Evolutionary conservation across 2,888 invertebrate species (phyloP).

Genomic region (Meiosimyza decipiens): DNA sequence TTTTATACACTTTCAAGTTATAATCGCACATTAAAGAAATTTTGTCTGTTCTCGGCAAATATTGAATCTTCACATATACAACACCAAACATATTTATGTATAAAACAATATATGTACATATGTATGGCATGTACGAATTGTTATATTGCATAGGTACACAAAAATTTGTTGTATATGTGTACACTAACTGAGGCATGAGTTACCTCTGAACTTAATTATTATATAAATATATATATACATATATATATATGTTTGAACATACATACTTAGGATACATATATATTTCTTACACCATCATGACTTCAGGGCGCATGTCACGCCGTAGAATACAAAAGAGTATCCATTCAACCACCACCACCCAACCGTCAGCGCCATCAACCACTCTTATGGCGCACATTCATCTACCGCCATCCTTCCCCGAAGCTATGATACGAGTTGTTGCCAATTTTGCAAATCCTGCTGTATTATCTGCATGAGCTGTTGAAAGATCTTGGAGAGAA

Average conservation of each 20-base stretch:
- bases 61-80: no score
- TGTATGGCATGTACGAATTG: no score
- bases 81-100: no score
- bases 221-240: constrained; percentile 28
- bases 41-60: no score
- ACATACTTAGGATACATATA: constrained; percentile 22
- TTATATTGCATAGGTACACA: no score
- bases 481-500: no score
- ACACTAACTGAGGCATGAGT: constrained; percentile 13
- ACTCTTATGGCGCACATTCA: not conserved
- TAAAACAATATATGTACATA: no score
- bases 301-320: constrained; percentile 34
- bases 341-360: not conserved
- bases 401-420: not conserved
- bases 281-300: constrained; percentile 26
- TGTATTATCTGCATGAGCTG: no score
- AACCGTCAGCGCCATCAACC: not conserved
- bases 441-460: constrained; percentile 1
- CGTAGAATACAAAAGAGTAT: not conserved
- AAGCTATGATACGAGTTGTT: not conserved
- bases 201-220: constrained; percentile 27
- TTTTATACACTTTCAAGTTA: no score
- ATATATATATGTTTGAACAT: constrained; percentile 2
- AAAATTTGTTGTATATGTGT: not conserved
- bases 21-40: no score